Base-by-base conservation (phyloP, 2,888 invertebrate species). In the Eupithecia insigniata region DNA sequence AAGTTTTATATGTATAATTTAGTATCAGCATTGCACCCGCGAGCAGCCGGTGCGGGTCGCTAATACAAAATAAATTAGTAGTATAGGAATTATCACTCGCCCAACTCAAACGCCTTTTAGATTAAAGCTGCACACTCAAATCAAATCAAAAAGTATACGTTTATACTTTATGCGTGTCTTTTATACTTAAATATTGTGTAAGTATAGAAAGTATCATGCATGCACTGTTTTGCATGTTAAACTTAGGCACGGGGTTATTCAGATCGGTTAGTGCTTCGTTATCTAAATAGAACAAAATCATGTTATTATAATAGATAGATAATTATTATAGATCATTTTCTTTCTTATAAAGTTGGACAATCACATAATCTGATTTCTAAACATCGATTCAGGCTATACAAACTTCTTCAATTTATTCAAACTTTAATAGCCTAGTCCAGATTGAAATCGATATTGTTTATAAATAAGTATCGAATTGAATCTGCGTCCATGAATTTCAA, bases 401-500 rank as follows among this genome's bases (percentile, higher is more conserved):
- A 18, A 51, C 22, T 51, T 51, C 26, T 26, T 26, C 8, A 4
- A 55, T 8, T 46, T 26, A 55, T 26, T 55, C 12, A 55, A 22
- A 51, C 2, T 14, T 26, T 12, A 4, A 55, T 55, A 22, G 55
- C 26, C 12, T 55, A 26, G 55, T 55, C 55, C 26, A 26, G 55
- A 55, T 26, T 55, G 22, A 26, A 55, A 55, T 55, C 26, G 55
- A 55, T 55, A 55, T 26, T 55, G 55, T 22, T 18, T 51, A 51
- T 10, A 51, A 51, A 55, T 55, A 55, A 12, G 55, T 26, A 55
- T 30, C 34, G 61, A 62, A 32, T 62, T 62, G 61, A 62, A 34
- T n/a, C n/a, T 34, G 61, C 43, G 66, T 64, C 69, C 72, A 68
- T 73, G 75, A 76, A 76, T 78, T 68, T 66, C 55, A 76, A 76